phyloP scores from a whole-genome alignment of 2,113 vertebrate species.

The Paraplagusia blochii region DNA sequence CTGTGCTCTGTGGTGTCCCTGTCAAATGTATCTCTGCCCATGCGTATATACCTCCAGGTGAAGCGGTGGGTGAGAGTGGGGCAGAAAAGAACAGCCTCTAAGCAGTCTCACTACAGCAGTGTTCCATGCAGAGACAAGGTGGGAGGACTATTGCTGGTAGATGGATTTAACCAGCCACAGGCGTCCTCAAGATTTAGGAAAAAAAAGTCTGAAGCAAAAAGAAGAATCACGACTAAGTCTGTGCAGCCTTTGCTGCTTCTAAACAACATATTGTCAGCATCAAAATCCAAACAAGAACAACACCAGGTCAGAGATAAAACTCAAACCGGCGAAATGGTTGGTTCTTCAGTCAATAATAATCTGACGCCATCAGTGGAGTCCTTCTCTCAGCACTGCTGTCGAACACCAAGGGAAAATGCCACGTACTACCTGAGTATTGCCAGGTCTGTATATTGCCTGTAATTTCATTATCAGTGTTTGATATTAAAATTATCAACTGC shows the following conservation, averaged over 20 bases:
- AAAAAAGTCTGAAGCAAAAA: conserved; percentile 25
- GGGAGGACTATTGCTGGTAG: conserved; percentile 70
- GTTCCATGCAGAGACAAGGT: conserved; percentile 49
- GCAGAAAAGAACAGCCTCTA: conserved; percentile 40
- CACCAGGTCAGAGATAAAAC: conserved; percentile 10
- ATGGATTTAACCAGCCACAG: conserved; percentile 71
- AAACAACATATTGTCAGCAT: conserved; percentile 7
- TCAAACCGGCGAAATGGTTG: neutral
- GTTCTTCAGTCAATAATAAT: conserved; percentile 18
- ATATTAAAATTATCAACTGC: neutral
- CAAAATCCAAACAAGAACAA: conserved; percentile 3
- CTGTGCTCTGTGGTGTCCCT: conserved; percentile 70
- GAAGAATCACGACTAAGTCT: conserved; percentile 15
- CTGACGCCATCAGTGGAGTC: conserved; percentile 46
- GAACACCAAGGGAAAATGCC: conserved; percentile 71
- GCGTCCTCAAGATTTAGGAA: conserved; percentile 70
- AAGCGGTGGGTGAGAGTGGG: conserved; percentile 69
- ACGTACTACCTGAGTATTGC: conserved; percentile 71
- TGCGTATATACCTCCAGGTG: conserved; percentile 73
- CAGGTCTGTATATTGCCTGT: conserved; percentile 59
- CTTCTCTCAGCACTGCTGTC: conserved; percentile 54
- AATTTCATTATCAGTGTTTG: neutral
- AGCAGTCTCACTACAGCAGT: conserved; percentile 10
- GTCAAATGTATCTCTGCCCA: conserved; percentile 64
- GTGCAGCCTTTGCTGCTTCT: conserved; percentile 23